phyloP scores from a whole-genome alignment of 2,888 invertebrate species.

The Dione vanillae region DNA sequence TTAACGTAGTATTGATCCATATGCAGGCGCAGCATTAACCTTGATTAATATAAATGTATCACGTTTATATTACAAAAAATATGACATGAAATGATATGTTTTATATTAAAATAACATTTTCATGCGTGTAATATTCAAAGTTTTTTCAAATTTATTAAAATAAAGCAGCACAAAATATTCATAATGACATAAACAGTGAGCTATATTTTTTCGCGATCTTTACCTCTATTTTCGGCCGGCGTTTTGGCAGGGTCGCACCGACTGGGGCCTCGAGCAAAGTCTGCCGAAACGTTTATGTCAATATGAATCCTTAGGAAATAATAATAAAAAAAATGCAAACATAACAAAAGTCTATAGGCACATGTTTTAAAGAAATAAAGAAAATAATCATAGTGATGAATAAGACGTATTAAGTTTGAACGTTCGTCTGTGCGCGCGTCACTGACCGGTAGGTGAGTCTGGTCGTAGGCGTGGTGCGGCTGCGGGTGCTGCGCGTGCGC shows the following conservation, averaged over 20 bases:
- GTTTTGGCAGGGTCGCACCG: conserved; percentile 16
- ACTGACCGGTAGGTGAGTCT: conserved; percentile 74
- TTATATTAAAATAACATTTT: neutral
- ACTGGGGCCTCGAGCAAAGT: conserved; percentile 18
- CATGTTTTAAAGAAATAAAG: neutral
- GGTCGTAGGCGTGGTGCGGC: conserved; percentile 80
- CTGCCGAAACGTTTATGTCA: conserved; percentile 23
- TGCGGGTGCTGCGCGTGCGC: conserved; percentile 71
- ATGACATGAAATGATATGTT: neutral
- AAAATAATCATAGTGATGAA: neutral
- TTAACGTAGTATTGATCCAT: conserved; percentile 11
- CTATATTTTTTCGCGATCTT: neutral
- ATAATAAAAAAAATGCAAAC: conserved; percentile 6
- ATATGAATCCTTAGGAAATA: conserved; percentile 13
- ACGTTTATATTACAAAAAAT: neutral
- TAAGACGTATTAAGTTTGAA: neutral
- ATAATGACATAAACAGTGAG: conserved; percentile 18
- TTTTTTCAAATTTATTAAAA: neutral
- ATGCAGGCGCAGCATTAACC: neutral
- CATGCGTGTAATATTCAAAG: too few species aligned
- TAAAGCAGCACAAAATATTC: neutral
- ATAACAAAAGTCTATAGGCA: neutral
- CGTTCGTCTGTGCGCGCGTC: neutral
- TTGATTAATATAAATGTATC: conserved; percentile 9
- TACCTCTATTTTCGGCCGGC: conserved; percentile 21